phyloP scores from a whole-genome alignment of 2,888 invertebrate genomes.

The Stegophylla sp. region DNA sequence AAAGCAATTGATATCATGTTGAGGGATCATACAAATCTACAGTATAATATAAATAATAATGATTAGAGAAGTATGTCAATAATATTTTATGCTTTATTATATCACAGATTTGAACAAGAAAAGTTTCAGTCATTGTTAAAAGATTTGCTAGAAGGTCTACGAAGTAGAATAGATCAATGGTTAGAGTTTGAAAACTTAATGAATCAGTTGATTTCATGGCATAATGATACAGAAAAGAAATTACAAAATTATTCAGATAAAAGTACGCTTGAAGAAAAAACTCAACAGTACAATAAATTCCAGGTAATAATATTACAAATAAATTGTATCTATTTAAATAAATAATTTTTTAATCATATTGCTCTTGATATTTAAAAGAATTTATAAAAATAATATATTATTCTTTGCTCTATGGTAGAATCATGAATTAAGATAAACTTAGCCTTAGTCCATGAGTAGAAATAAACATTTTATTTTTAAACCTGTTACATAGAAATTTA shows the following conservation, averaged over 20 bases:
- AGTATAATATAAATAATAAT: conserved; percentile 63
- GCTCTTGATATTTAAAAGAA: too few species aligned
- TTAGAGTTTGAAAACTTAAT: conserved; percentile 86
- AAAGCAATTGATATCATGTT: conserved; percentile 86
- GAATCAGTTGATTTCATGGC: conserved; percentile 82
- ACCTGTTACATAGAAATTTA: too few species aligned
- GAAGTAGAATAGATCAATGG: conserved; percentile 88
- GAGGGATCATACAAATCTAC: conserved; percentile 78
- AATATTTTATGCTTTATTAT: not conserved
- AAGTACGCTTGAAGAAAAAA: conserved; percentile 86
- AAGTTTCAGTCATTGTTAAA: conserved; percentile 79
- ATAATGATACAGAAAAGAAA: conserved; percentile 83
- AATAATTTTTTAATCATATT: too few species aligned
- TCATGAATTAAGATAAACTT: too few species aligned
- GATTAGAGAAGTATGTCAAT: not conserved
- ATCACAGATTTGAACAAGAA: conserved; percentile 76
- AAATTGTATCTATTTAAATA: not conserved
- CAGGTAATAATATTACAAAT: conserved; percentile 70
- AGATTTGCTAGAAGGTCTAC: conserved; percentile 80
- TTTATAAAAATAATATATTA: too few species aligned
- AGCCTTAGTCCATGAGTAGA: too few species aligned
- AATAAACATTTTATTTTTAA: too few species aligned
- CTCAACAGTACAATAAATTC: conserved; percentile 87
- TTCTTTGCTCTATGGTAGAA: too few species aligned
- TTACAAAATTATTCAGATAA: conserved; percentile 85